Percentiles rank a stretch among this genome's conserved stretches.
Conservation (phyloP, 2,113 vertebrate genomes). For the Perca flavescens region DNA sequence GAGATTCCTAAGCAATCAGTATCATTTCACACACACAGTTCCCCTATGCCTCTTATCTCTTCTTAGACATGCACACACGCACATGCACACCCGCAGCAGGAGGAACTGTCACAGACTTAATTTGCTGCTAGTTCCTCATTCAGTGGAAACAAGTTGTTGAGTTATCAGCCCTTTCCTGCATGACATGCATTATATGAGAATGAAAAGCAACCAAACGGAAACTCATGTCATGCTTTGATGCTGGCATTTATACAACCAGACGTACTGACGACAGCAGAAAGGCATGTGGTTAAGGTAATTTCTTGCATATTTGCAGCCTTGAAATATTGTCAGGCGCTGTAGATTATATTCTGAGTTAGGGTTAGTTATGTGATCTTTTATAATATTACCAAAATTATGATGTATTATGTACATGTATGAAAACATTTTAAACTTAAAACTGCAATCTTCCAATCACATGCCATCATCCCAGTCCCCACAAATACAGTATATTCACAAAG, state of each 20-base stretch:
- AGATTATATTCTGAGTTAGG: neutral
- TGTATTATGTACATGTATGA: neutral
- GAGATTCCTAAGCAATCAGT: slow-evolving; percentile 19
- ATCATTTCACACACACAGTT: slow-evolving; percentile 28
- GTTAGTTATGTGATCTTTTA: neutral
- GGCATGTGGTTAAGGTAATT: neutral
- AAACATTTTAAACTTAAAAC: neutral
- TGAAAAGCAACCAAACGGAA: neutral
- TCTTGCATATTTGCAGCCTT: slow-evolving; percentile 10
- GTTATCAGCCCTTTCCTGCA: neutral
- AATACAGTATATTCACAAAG: slow-evolving; percentile 22
- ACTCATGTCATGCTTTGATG: slow-evolving; percentile 14
- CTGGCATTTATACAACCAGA: slow-evolving; percentile 12
- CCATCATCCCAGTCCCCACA: slow-evolving; percentile 9
- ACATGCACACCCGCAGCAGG: neutral
- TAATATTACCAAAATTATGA: neutral
- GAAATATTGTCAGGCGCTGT: neutral
- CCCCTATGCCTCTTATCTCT: slow-evolving; percentile 46
- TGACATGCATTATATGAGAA: slow-evolving; percentile 30
- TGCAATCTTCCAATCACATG: neutral
- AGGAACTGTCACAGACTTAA: slow-evolving; percentile 12
- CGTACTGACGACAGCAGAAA: neutral
- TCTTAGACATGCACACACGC: neutral
- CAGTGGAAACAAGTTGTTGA: neutral
- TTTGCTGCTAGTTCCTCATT: slow-evolving; percentile 45